phyloP scores from a whole-genome alignment of 2,113 vertebrate species.

The Pan paniscus region DNA sequence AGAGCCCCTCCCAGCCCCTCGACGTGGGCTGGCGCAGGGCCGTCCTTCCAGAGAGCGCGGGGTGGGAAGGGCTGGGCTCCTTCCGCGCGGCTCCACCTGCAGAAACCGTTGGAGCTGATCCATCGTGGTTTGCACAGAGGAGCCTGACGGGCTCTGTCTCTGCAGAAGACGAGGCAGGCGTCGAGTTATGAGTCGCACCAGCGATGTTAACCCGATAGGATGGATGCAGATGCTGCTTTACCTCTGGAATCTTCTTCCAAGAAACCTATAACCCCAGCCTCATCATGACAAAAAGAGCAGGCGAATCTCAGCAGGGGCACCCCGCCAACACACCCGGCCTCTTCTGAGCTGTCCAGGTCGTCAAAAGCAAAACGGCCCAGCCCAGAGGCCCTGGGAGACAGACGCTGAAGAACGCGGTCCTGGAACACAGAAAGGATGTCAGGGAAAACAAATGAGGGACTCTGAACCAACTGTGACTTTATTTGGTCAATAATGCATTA shows the following conservation, averaged over 20 bases:
- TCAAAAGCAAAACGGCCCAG: not conserved
- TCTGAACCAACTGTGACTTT: not conserved
- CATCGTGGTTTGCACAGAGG: no score
- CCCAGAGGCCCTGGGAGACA: no score
- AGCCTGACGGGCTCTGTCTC: no score
- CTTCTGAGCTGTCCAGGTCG: not conserved
- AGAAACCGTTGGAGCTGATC: no score
- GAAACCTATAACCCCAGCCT: no score
- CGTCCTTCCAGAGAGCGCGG: not conserved
- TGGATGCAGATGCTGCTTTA: not conserved
- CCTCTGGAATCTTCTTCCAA: not conserved
- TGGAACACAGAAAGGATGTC: not conserved
- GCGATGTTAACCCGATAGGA: not conserved
- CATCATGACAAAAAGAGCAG: not conserved
- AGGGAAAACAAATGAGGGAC: not conserved
- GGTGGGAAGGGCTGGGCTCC: not conserved
- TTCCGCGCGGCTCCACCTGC: fast-evolving
- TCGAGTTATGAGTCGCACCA: no score
- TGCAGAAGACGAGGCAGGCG: no score
- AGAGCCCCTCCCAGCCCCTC: no score
- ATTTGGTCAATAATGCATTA: not conserved
- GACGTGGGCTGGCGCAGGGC: not conserved
- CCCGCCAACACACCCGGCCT: not conserved
- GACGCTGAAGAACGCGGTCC: not conserved
- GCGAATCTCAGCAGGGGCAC: not conserved